Evolutionary conservation across 2,113 vertebrate species (phyloP).

Genomic region (Phyllopteryx taeniolatus): DNA sequence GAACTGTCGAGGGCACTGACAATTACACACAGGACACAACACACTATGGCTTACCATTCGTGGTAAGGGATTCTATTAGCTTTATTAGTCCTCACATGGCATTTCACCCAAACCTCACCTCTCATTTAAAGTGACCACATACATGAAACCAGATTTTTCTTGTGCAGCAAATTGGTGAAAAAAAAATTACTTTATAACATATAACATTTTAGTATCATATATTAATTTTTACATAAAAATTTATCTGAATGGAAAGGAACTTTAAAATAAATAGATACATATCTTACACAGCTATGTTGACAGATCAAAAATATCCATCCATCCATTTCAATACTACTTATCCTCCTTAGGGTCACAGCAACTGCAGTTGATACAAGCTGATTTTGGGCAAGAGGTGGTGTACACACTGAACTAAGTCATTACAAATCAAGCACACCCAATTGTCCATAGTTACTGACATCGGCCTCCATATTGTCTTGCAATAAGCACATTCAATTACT

Average conservation of each 20-base stretch:
- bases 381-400: not conserved
- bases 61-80: constrained; percentile 12
- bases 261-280: too few species aligned
- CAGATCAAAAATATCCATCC: not conserved
- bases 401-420: not conserved
- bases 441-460: not conserved
- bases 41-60: constrained; percentile 15
- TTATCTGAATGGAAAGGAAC: not conserved
- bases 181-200: not conserved
- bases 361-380: not conserved
- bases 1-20: constrained; percentile 46
- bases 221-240: not conserved
- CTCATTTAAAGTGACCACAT: not conserved
- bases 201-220: not conserved
- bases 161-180: not conserved
- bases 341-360: not conserved
- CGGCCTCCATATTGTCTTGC: not conserved
- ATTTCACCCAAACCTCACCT: not conserved
- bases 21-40: constrained; percentile 27
- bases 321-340: not conserved
- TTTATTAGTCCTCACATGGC: constrained; percentile 7
- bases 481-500: constrained; percentile 1
- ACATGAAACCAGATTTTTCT: not conserved
- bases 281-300: not conserved
- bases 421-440: not conserved